A percentile compares a stretch with the other conserved stretches of the same genome.
These are phyloP conservation scores for Drosophila orosa DNA, from an alignment of 1,140 invertebrate species.

Conservation along the genomic window DNA sequence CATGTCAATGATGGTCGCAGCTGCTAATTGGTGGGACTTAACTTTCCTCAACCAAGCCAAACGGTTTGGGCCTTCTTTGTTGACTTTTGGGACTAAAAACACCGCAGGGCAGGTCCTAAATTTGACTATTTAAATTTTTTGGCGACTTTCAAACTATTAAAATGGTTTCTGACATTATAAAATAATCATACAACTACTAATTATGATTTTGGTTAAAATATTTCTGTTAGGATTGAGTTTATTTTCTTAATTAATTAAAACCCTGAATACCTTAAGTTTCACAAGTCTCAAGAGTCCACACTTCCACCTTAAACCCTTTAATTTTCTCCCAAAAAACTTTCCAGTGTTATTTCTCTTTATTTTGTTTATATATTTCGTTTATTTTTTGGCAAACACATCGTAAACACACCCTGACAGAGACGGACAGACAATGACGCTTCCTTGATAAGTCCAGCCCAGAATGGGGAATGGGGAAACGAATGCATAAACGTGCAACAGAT, in stretches of 20 bases:
- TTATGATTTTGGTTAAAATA: neutral
- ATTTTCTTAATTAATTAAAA: neutral
- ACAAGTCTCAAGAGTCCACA: neutral
- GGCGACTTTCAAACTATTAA: accelerated
- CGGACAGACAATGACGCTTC: conserved; percentile 66
- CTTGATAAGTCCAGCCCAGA: conserved; percentile 62
- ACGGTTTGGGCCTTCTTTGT: neutral
- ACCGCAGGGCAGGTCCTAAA: neutral
- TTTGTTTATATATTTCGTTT: conserved; percentile 15
- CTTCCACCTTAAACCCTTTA: neutral
- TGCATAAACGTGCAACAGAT: conserved; percentile 57
- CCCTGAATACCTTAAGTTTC: too few relatives aligned
- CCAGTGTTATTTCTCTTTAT: neutral
- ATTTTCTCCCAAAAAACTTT: neutral
- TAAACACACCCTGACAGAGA: conserved; percentile 54
- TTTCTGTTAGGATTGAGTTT: neutral
- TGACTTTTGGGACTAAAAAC: conserved; percentile 17
- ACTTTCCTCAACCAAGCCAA: neutral
- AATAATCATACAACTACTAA: too few relatives aligned
- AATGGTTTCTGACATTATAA: neutral
- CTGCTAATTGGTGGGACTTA: conserved; percentile 58
- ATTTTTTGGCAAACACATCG: conserved; percentile 54
- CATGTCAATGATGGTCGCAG: conserved; percentile 35
- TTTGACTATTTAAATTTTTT: conserved; percentile 43
- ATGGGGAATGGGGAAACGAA: conserved; percentile 34